Percentiles rank a stretch among this genome's conserved stretches.
These are phyloP conservation scores for Zhengitettix transpicula DNA, from an alignment of 2,888 invertebrate species.

Conservation along the genomic window DNA sequence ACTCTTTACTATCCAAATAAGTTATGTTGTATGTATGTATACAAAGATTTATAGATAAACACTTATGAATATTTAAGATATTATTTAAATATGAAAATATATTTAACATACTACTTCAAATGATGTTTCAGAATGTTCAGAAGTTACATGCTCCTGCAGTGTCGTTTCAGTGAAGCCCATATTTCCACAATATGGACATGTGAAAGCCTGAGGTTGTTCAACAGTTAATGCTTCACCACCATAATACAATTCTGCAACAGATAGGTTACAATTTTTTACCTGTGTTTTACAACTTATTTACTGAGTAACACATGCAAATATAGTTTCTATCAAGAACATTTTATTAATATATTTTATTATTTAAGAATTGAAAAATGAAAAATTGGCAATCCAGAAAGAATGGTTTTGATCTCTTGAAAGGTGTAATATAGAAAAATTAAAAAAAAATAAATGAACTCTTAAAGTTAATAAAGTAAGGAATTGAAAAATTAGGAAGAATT, in stretches of 20 bases:
- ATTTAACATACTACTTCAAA: slow-evolving; percentile 59
- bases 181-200: slow-evolving; percentile 93
- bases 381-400: too few relatives aligned
- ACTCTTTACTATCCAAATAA: too few relatives aligned
- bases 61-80: background rate
- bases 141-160: slow-evolving; percentile 75
- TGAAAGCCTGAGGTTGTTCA: slow-evolving; percentile 90
- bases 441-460: too few relatives aligned
- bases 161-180: slow-evolving; percentile 91
- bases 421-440: too few relatives aligned
- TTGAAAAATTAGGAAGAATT: too few relatives aligned
- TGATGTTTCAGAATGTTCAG: slow-evolving; percentile 78
- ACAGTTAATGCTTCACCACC: slow-evolving; percentile 83
- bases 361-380: too few relatives aligned
- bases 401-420: too few relatives aligned
- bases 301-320: too few relatives aligned
- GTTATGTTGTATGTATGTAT: too few relatives aligned
- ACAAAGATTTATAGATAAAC: background rate
- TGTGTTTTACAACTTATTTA: background rate
- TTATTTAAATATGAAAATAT: background rate
- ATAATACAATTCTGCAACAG: slow-evolving; percentile 70
- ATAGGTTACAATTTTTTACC: background rate
- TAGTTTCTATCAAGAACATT: too few relatives aligned
- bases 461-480: too few relatives aligned
- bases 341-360: too few relatives aligned